Conservation (phyloP, 2,888 invertebrate genomes). For the Adineta ricciae region DNA sequence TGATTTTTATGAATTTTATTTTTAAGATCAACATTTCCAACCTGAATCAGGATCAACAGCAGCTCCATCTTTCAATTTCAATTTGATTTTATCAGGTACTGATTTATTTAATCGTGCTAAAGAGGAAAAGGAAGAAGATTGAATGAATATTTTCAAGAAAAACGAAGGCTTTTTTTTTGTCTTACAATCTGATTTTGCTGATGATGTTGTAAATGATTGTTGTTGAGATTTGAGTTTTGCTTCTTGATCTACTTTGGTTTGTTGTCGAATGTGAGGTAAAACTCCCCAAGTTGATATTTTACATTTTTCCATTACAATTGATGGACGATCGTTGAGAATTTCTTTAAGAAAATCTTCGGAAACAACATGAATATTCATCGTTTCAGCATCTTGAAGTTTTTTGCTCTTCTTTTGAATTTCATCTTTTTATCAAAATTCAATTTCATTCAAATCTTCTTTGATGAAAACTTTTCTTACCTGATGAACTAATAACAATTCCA, state of each 20-base stretch:
- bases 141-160: background rate
- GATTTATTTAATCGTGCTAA: background rate
- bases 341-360: slow-evolving; percentile 58
- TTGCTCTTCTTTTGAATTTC: slow-evolving; percentile 62
- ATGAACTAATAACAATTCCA: slow-evolving; percentile 66
- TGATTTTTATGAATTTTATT: background rate
- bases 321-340: background rate
- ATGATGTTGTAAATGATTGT: background rate
- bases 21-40: background rate
- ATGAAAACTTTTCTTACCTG: slow-evolving; percentile 43
- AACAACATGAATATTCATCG: slow-evolving; percentile 67
- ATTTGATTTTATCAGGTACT: slow-evolving; percentile 44
- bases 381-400: slow-evolving; percentile 61
- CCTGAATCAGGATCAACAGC: slow-evolving; percentile 81
- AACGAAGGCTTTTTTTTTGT: background rate
- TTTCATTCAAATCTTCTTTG: too few species aligned
- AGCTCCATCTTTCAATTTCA: slow-evolving; percentile 70
- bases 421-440: slow-evolving; percentile 39
- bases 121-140: background rate
- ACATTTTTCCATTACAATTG: slow-evolving; percentile 23
- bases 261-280: slow-evolving; percentile 16
- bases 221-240: background rate
- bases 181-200: slow-evolving; percentile 22
- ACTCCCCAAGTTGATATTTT: slow-evolving; percentile 26
- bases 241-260: slow-evolving; percentile 13